Evolutionary conservation across 1,140 invertebrate genomes (phyloP), one percentile per base, ranked within the genome.

Genomic region (Calosoma granatense): DNA sequence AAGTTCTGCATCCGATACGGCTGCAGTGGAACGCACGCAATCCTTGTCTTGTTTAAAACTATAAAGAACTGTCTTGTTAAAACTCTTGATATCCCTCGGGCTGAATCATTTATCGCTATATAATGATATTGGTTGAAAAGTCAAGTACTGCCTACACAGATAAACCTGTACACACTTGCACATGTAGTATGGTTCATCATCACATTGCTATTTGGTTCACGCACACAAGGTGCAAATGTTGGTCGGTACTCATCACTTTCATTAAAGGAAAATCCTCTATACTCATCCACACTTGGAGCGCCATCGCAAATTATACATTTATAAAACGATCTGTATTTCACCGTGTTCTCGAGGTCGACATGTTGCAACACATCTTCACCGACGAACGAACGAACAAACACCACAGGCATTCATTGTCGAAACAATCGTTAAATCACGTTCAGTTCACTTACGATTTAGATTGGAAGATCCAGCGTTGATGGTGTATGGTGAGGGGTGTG

Each of bases 371-470:
- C 6, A 36, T n/a, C n/a, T n/a, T n/a, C n/a, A n/a, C n/a, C n/a
- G n/a, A n/a, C n/a, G n/a, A n/a, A n/a, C n/a, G n/a, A n/a, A n/a
- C n/a, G n/a, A n/a, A n/a, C n/a, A n/a, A n/a, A 14, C 4, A 14
- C 26, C 26, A 30, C 4, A 30, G 26, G 26, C 26, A 30, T 47
- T 12, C 9, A 47, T 47, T 47, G 41, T 47, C 41, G 41, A 47
- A 47, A 47, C 41, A 47, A 47, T 47, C 41, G 41, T 47, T 47
- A 6, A 47, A 47, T 47, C 41, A 47, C 41, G 41, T 12, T 11
- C 15, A 47, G 41, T 11, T 47, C n/a, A 47, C 41, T 6, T 47
- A 47, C 41, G 26, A 9, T 36, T 36, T 36, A 9, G n/a, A 6
- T 36, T 36, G 6, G 26, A 36, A 36, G 26, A 36, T 36, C 6